Conservation (phyloP, 2,797 vertebrate species). For the Tachyglossus aculeatus region DNA sequence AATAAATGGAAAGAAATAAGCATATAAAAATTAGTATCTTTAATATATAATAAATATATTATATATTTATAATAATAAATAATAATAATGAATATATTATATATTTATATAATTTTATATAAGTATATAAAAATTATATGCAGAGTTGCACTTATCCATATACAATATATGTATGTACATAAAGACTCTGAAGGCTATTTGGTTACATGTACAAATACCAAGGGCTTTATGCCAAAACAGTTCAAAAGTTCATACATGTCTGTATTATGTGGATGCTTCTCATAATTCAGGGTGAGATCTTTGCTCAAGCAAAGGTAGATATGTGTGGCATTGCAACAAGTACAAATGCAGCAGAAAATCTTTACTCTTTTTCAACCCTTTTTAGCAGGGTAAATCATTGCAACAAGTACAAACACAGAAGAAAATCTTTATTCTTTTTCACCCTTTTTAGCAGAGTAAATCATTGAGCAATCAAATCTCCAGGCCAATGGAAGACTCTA, state of each 20-base stretch:
- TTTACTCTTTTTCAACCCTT: not conserved
- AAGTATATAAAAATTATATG: no score
- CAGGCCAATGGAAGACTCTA: conserved; percentile 7
- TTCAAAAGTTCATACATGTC: not conserved
- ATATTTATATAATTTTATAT: no score
- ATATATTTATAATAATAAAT: no score
- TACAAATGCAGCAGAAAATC: not conserved
- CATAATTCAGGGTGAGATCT: not conserved
- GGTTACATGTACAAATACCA: no score
- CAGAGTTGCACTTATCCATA: no score
- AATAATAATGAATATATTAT: no score
- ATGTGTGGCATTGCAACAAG: not conserved
- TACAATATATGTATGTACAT: no score
- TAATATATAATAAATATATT: no score
- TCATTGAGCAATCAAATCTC: not conserved
- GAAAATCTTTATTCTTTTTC: not conserved
- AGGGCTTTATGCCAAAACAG: not conserved
- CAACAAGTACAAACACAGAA: not conserved
- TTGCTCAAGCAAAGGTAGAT: not conserved
- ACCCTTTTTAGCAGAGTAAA: conserved; percentile 15
- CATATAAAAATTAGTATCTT: no score
- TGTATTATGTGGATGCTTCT: not conserved
- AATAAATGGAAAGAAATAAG: no score
- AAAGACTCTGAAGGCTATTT: no score
- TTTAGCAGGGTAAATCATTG: conserved; percentile 21